phyloP scores from a whole-genome alignment of 2,797 vertebrate species.

The Lepus townsendii region DNA sequence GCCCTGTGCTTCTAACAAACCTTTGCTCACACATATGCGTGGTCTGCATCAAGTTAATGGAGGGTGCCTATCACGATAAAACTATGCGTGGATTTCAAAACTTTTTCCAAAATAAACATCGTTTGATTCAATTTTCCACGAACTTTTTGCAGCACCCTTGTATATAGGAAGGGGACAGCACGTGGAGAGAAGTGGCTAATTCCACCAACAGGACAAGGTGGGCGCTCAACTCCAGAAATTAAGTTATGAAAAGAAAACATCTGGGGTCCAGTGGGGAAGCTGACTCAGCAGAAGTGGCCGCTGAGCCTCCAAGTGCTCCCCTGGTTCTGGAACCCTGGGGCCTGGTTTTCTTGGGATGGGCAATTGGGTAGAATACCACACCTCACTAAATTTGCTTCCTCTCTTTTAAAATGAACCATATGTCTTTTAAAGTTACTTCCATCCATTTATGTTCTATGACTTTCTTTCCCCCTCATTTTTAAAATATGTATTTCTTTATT shows the following conservation, averaged over 20 bases:
- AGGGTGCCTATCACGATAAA: too few relatives aligned
- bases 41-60: too few relatives aligned
- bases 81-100: too few relatives aligned
- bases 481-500: too few relatives aligned
- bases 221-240: constrained; percentile 34
- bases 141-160: too few relatives aligned
- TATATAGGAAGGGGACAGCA: neutral
- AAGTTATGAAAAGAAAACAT: constrained; percentile 17
- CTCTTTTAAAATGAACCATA: neutral
- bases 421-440: neutral
- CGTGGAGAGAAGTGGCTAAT: neutral
- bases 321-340: neutral
- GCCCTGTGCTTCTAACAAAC: neutral
- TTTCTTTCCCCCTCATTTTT: neutral
- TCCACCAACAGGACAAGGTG: neutral
- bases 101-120: too few relatives aligned
- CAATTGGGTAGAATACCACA: neutral
- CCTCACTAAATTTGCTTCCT: neutral
- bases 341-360: neutral
- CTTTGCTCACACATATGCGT: neutral
- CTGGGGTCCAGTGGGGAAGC: neutral
- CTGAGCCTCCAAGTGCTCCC: neutral
- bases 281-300: neutral
- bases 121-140: too few relatives aligned
- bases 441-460: neutral